These are phyloP conservation scores for Drosophila nikananu DNA, from an alignment of 1,140 invertebrate genomes.

Conservation along the genomic window DNA sequence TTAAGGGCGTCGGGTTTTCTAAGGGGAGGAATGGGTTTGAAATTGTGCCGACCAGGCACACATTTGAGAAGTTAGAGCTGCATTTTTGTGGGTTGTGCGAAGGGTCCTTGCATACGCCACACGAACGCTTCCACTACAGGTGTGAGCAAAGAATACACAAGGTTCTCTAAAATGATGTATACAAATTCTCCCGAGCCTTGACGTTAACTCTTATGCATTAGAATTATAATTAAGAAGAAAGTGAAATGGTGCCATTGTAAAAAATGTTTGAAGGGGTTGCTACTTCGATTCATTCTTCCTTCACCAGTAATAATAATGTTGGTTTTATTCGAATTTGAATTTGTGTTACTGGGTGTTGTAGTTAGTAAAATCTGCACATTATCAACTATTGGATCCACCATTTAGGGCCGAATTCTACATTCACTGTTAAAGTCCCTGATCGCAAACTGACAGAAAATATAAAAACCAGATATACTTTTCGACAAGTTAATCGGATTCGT, in stretches of 20 bases:
- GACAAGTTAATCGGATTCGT: neutral
- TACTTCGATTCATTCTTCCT: neutral
- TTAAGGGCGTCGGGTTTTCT: neutral
- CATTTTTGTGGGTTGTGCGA: neutral
- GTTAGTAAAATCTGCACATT: neutral
- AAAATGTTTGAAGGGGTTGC: neutral
- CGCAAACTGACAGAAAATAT: neutral
- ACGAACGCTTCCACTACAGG: neutral
- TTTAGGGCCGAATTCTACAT: neutral
- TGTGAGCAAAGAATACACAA: neutral
- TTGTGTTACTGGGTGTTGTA: neutral
- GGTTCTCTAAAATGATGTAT: neutral
- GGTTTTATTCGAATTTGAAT: neutral
- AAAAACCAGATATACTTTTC: neutral
- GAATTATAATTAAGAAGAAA: neutral
- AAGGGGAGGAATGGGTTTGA: too few relatives aligned
- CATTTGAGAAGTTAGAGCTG: neutral
- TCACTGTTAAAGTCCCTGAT: slow-evolving; percentile 1
- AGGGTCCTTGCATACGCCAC: neutral
- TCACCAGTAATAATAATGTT: neutral
- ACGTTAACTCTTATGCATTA: neutral
- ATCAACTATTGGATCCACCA: neutral
- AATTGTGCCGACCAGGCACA: neutral
- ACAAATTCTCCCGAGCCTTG: neutral
- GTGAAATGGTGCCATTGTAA: neutral